A percentile compares a stretch with the other conserved stretches of the same genome.
These are phyloP conservation scores for Psilopogon haemacephalus DNA, from an alignment of 2,113 vertebrate genomes.

Conservation along the genomic window DNA sequence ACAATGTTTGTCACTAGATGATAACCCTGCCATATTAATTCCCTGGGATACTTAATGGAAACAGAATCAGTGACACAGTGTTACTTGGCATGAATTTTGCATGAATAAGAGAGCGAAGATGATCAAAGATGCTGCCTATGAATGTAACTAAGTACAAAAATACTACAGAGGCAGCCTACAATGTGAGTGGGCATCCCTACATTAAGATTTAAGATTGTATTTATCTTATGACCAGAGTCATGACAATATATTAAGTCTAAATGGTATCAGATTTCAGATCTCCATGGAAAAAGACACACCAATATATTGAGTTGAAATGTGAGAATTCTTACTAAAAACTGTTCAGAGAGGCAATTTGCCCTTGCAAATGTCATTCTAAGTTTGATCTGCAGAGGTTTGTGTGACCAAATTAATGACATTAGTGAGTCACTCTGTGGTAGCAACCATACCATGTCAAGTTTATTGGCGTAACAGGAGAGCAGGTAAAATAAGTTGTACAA, in stretches of 20 bases:
- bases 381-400: neutral
- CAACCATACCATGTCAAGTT: neutral
- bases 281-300: neutral
- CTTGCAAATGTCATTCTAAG: neutral
- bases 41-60: neutral
- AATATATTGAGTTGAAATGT: neutral
- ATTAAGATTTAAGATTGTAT: neutral
- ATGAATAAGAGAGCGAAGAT: neutral
- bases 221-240: neutral
- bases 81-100: neutral
- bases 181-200: neutral
- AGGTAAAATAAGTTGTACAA: neutral
- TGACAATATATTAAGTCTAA: neutral
- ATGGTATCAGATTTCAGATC: neutral
- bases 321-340: neutral
- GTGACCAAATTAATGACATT: neutral
- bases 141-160: neutral
- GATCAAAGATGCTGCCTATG: neutral
- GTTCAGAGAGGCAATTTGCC: neutral
- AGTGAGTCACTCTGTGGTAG: fast-evolving
- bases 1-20: neutral
- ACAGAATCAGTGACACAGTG: neutral
- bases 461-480: neutral
- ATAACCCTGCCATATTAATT: neutral
- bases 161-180: neutral